A percentile compares a stretch with the other conserved stretches of the same genome.
Conservation (phyloP, 2,113 vertebrate genomes). For the Tachysurus vachellii region DNA sequence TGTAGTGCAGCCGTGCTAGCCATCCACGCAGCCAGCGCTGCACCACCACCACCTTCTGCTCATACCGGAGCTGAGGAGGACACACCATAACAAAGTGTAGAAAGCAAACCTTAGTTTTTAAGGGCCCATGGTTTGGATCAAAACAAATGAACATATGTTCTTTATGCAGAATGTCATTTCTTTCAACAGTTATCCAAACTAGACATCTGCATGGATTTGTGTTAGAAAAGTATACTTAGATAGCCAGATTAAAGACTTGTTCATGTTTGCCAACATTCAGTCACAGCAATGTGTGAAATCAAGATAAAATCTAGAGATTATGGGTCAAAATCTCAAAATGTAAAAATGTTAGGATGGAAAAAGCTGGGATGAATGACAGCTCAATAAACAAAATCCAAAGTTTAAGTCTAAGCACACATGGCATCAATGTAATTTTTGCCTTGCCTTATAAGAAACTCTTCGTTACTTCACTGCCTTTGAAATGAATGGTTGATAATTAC, state of each 20-base stretch:
- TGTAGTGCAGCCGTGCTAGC: slow-evolving; percentile 76
- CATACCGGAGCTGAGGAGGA: slow-evolving; percentile 79
- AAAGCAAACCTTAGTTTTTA: not conserved
- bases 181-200: not conserved
- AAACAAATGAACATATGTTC: not conserved
- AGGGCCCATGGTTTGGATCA: not conserved
- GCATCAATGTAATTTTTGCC: not conserved
- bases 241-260: not conserved
- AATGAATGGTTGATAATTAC: not conserved
- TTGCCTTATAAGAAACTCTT: not conserved
- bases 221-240: not conserved
- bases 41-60: slow-evolving; percentile 83
- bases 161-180: not conserved
- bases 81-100: not conserved
- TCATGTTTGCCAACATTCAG: not conserved
- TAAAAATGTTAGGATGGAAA: not conserved
- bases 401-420: not conserved
- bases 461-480: not conserved
- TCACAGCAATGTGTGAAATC: not conserved
- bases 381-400: not conserved
- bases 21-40: slow-evolving; percentile 87
- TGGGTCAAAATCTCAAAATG: not conserved
- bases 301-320: not conserved
- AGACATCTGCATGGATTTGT: not conserved
- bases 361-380: not conserved